phyloP scores from a whole-genome alignment of 2,797 vertebrate species.

The Emys orbicularis region DNA sequence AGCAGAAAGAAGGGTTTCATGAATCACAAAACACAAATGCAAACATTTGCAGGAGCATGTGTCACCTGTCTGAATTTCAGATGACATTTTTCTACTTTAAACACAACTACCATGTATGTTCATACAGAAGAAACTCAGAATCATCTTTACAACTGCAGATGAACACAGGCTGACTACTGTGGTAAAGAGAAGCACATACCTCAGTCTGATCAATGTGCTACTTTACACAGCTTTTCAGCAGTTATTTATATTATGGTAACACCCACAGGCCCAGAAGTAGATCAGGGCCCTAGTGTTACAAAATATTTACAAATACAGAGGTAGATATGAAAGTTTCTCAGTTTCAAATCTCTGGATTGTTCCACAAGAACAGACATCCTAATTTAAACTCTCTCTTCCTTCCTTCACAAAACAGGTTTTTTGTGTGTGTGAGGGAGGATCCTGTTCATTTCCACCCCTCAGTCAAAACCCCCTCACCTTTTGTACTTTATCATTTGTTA shows the following conservation, averaged over 20 bases:
- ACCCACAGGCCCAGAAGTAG: not conserved
- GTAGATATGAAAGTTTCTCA: not conserved
- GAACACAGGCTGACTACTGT: not conserved
- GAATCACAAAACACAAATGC: not conserved
- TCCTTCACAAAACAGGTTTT: not conserved
- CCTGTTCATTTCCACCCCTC: not conserved
- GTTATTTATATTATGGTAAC: not conserved
- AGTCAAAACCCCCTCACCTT: not conserved
- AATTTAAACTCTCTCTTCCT: not conserved
- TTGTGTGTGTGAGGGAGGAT: too few species aligned
- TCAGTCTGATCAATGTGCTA: not conserved
- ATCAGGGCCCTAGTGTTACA: not conserved
- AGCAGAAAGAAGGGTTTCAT: not conserved
- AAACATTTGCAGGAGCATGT: not conserved
- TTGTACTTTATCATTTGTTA: not conserved
- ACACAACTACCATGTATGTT: not conserved
- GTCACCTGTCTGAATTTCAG: not conserved
- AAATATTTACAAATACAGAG: not conserved
- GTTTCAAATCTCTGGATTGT: not conserved
- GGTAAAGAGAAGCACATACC: not conserved
- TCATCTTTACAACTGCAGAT: not conserved
- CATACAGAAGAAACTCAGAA: not conserved
- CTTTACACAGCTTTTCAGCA: not conserved
- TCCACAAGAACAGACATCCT: not conserved
- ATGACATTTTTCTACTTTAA: not conserved